Evolutionary conservation across 2,797 vertebrate genomes (phyloP), one percentile per base, ranked within the genome.

Genomic region (Betta splendens): DNA sequence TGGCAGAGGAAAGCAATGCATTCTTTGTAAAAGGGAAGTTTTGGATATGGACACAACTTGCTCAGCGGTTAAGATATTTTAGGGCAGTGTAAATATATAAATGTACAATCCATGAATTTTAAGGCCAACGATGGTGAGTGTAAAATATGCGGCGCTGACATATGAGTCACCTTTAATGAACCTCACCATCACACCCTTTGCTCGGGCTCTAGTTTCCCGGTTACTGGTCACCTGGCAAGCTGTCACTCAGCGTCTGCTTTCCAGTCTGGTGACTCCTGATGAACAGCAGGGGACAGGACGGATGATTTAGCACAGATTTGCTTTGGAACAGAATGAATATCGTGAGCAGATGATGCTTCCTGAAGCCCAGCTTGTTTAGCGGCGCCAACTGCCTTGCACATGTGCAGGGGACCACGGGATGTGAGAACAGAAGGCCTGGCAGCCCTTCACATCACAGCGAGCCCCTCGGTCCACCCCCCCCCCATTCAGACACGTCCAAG

Each of bases 21-120:
- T 91, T 90, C 86, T 88, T 89, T 80, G 72, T 86, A 85, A 87
- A 75, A 89, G 81, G 79, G 55, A 63, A 80, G 65, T 75, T 87
- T 64, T 87, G 89, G 79, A 89, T 86, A 80, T 77, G 76, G 85
- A 86, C 82, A 86, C 80, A 72, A 78, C 84, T 89, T 88, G 79
- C 84, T 85, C 70, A 38, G 87, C 1, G 86, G 89, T 90, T 81
- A 71, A 45, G 77, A 89, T 85, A 87, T 88, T 90, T 88, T 75
- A 25, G 69, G 72, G 47, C 53, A 60, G 50, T 70, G 64, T 80
- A 77, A 72, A 53, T 71, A 75, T 75, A 76, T 54, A 36, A 18
- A 31, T 35, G 35, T 35, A 59, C 59, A n/a, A n/a, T n/a, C n/a
- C n/a, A n/a, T n/a, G n/a, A n/a, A n/a, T n/a, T n/a, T n/a, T n/a